Percentiles rank a stretch among this genome's conserved stretches.
Conservation (phyloP, 2,888 invertebrate species). For the Andrena bicolor region DNA sequence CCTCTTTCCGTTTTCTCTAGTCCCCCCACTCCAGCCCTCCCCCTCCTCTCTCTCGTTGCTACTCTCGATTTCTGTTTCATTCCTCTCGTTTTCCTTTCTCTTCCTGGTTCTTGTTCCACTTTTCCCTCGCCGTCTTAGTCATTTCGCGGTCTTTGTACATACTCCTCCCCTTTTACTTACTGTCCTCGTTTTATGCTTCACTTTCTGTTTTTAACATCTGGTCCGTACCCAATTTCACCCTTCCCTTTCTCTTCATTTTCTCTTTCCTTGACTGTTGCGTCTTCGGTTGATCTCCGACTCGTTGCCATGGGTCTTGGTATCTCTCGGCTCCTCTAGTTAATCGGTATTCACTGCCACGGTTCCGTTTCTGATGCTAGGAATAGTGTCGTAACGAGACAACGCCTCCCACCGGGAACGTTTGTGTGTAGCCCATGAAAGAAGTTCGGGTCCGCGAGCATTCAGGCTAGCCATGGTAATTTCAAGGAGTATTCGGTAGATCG, state of each 20-base stretch:
- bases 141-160: background rate
- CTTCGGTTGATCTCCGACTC: too few relatives aligned
- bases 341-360: background rate
- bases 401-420: constrained; percentile 51
- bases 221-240: background rate
- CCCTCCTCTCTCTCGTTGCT: background rate
- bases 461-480: constrained; percentile 44
- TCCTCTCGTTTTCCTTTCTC: constrained; percentile 5
- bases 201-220: background rate
- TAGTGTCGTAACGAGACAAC: constrained; percentile 55
- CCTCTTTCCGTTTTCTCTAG: constrained; percentile 1
- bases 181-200: background rate
- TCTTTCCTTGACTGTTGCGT: background rate
- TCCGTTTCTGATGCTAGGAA: constrained; percentile 13
- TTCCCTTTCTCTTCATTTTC: background rate
- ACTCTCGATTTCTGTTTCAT: constrained; percentile 54
- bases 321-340: background rate
- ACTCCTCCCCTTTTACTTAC: constrained; percentile 1
- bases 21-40: constrained; percentile 22
- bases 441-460: constrained; percentile 31
- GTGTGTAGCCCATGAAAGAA: constrained; percentile 37
- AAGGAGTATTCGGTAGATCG: constrained; percentile 46
- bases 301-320: background rate
- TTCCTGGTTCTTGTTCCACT: constrained; percentile 25
- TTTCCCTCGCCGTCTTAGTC: constrained; percentile 13